A percentile compares a stretch with the other conserved stretches of the same genome.
phyloP scores from a whole-genome alignment of 2,797 vertebrate genomes.

The Lutjanus campechanus region DNA sequence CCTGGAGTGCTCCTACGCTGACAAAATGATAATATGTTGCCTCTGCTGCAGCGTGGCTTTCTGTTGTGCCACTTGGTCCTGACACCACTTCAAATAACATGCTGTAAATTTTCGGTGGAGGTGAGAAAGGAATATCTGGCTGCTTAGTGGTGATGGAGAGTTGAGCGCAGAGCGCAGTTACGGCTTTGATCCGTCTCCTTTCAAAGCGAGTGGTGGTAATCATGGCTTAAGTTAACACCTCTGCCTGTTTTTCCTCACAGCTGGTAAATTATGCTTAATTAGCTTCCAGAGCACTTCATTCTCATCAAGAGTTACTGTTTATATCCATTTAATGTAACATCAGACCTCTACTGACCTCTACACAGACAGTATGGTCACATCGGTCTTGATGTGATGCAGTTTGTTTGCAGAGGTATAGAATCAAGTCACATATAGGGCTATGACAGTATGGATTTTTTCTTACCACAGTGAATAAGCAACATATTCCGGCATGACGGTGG shows the following conservation, averaged over 20 bases:
- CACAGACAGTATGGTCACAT: too few relatives aligned
- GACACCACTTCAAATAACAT: conserved; percentile 48
- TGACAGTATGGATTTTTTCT: too few relatives aligned
- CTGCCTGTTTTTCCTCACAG: conserved; percentile 27
- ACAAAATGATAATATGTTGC: conserved; percentile 70
- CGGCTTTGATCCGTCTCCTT: conserved; percentile 39
- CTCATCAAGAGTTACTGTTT: conserved; percentile 6
- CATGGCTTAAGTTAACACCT: conserved; percentile 11
- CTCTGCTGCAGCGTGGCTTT: conserved; percentile 30
- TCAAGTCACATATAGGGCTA: too few relatives aligned
- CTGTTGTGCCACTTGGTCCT: conserved; percentile 28
- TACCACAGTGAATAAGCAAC: too few relatives aligned
- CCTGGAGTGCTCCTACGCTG: conserved; percentile 46
- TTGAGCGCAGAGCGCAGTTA: background rate
- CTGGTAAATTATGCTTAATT: conserved; percentile 38
- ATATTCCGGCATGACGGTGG: too few relatives aligned
- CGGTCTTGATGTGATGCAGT: background rate
- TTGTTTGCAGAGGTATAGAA: background rate
- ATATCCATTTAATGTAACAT: background rate
- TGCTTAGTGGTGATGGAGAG: conserved; percentile 54
- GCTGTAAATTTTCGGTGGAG: conserved; percentile 31
- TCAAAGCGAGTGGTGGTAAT: conserved; percentile 24
- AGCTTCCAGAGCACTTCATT: conserved; percentile 28
- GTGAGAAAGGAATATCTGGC: conserved; percentile 13
- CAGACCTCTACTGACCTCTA: too few relatives aligned